Conservation (phyloP, 2,797 vertebrate species). For the Alectoris magna region DNA sequence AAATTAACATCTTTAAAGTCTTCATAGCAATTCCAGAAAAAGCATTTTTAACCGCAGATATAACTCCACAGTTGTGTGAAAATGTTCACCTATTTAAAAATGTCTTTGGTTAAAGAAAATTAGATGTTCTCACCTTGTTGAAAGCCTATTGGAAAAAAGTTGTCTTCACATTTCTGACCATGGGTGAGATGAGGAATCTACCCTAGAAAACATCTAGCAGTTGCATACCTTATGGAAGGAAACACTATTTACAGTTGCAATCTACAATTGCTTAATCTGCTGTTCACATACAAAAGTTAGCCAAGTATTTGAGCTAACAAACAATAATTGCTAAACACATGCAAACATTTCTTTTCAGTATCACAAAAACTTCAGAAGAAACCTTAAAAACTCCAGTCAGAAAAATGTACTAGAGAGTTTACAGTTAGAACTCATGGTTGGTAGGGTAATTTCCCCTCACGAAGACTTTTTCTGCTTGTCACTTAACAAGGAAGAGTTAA, state of each 20-base stretch:
- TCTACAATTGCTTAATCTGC: not conserved
- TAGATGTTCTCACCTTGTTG: not conserved
- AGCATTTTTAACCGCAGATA: not conserved
- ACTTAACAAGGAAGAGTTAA: not conserved
- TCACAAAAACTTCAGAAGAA: not conserved
- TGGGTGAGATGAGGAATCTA: not conserved
- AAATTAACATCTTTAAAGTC: not conserved
- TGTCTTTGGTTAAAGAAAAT: not conserved
- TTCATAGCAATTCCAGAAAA: not conserved
- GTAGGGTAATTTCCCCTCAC: not conserved
- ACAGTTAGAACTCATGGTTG: not conserved
- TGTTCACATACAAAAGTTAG: not conserved
- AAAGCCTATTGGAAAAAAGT: not conserved
- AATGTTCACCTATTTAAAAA: not conserved
- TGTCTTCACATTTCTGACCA: not conserved
- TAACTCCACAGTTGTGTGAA: not conserved
- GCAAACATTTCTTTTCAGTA: not conserved
- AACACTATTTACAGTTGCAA: not conserved
- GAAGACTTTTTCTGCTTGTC: not conserved
- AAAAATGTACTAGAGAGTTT: not conserved
- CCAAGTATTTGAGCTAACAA: not conserved
- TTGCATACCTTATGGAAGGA: not conserved
- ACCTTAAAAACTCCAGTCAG: not conserved
- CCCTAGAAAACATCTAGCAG: not conserved
- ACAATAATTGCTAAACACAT: not conserved